Percentiles rank a stretch among this genome's conserved stretches.
Evolutionary conservation across 2,797 vertebrate species (phyloP).

Genomic region (Protosalanx chinensis): DNA sequence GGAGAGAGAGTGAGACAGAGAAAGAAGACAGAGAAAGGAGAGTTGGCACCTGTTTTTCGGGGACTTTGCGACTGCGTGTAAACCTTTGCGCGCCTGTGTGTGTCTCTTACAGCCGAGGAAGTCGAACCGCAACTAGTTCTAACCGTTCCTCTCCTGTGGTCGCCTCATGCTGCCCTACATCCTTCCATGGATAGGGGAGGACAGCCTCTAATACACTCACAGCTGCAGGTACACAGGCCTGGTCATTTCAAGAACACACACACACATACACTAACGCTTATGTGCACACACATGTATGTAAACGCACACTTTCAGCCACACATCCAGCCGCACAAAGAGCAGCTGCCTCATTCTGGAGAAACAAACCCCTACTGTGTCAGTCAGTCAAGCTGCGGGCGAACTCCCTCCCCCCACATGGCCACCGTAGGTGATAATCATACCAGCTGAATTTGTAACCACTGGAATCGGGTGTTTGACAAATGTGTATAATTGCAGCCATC

Average conservation of each 20-base stretch:
- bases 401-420: neutral
- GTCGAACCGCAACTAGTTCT: neutral
- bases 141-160: neutral
- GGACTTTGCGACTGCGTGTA: neutral
- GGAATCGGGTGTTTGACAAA: neutral
- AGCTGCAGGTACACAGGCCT: too few species aligned
- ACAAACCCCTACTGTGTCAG: neutral
- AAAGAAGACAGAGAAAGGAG: conserved; percentile 6
- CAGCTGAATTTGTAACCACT: conserved; percentile 47
- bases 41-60: neutral
- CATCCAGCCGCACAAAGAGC: neutral
- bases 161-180: neutral
- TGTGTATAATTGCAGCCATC: neutral
- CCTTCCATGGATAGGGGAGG: neutral
- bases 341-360: too few species aligned
- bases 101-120: neutral
- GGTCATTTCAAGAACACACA: neutral
- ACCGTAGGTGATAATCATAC: conserved; percentile 58
- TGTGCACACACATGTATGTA: neutral
- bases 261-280: conserved; percentile 16
- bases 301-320: conserved; percentile 1
- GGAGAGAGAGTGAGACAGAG: conserved; percentile 21
- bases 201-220: neutral
- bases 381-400: neutral
- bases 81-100: neutral